These are phyloP conservation scores for Elysia crispata DNA, from an alignment of 2,888 invertebrate genomes.

Conservation along the genomic window DNA sequence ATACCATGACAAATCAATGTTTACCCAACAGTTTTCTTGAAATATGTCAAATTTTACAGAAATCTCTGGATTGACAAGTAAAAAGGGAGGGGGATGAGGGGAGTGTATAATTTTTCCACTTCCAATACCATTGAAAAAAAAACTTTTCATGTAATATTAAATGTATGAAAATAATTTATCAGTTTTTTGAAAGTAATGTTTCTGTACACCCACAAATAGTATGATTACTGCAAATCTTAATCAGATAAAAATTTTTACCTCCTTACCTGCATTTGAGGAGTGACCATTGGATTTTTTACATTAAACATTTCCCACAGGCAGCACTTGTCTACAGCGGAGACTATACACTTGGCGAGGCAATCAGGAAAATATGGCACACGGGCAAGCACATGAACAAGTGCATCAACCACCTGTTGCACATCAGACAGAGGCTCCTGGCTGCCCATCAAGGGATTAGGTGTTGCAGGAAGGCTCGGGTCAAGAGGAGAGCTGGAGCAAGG, in stretches of 20 bases:
- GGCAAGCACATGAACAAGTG: slow-evolving; percentile 59
- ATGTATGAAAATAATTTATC: too few relatives aligned
- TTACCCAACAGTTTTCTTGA: background rate
- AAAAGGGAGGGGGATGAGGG: background rate
- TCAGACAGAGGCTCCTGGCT: slow-evolving; percentile 23
- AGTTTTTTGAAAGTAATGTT: background rate
- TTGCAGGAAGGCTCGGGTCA: background rate
- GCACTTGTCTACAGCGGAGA: slow-evolving; percentile 73
- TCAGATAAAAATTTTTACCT: background rate
- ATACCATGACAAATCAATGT: too few relatives aligned
- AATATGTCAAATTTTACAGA: background rate
- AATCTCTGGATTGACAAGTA: background rate
- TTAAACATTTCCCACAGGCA: slow-evolving; percentile 65
- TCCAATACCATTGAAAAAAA: background rate
- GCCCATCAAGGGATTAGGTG: background rate
- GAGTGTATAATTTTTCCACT: background rate
- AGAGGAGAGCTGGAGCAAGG: slow-evolving; percentile 14
- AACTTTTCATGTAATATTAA: too few relatives aligned
- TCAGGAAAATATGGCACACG: slow-evolving; percentile 65
- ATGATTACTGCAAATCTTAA: background rate
- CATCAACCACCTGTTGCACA: slow-evolving; percentile 50
- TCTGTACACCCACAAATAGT: too few relatives aligned
- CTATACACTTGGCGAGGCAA: slow-evolving; percentile 68
- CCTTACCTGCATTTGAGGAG: slow-evolving; percentile 49
- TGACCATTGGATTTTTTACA: slow-evolving; percentile 50